Evolutionary conservation across 2,797 vertebrate genomes (phyloP).

Genomic region (Spondyliosoma cantharus): DNA sequence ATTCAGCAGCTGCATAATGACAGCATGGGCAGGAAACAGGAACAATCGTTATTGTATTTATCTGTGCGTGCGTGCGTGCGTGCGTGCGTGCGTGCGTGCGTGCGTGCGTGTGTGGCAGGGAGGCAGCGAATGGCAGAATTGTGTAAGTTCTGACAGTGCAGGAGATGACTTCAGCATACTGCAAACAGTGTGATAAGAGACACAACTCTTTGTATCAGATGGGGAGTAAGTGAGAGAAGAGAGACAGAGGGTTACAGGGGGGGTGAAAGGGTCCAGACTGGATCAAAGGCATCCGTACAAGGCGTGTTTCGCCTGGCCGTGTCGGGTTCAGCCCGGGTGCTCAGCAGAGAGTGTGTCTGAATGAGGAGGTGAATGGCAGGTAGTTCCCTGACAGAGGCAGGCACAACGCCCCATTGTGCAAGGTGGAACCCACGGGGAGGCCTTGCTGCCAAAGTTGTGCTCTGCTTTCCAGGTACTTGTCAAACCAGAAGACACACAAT

Average conservation of each 20-base stretch:
- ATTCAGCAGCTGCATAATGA: slow-evolving; percentile 74
- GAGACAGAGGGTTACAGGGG: slow-evolving; percentile 34
- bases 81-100: slow-evolving; percentile 29
- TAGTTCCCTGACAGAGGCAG: slow-evolving; percentile 57
- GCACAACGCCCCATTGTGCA: slow-evolving; percentile 61
- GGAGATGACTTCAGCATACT: slow-evolving; percentile 76
- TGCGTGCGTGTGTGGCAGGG: slow-evolving; percentile 15
- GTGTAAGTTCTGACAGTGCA: slow-evolving; percentile 68
- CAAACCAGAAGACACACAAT: slow-evolving; percentile 45
- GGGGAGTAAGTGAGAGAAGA: slow-evolving; percentile 30
- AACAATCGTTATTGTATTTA: slow-evolving; percentile 79
- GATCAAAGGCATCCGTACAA: slow-evolving; percentile 46
- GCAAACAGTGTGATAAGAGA: slow-evolving; percentile 69
- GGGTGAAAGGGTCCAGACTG: slow-evolving; percentile 27
- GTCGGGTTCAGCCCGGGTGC: slow-evolving; percentile 42
- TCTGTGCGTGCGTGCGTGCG: slow-evolving; percentile 44
- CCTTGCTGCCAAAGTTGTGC: slow-evolving; percentile 45
- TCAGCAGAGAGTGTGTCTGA: slow-evolving; percentile 40
- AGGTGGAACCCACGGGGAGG: slow-evolving; percentile 53
- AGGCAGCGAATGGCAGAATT: slow-evolving; percentile 61
- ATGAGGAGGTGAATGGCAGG: slow-evolving; percentile 64
- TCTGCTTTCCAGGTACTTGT: slow-evolving; percentile 66
- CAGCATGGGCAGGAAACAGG: slow-evolving; percentile 76
- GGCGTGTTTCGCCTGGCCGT: slow-evolving; percentile 39
- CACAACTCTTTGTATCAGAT: slow-evolving; percentile 56